These are phyloP conservation scores for Iguana delicatissima DNA, from an alignment of 2,797 vertebrate species.

Conservation along the genomic window DNA sequence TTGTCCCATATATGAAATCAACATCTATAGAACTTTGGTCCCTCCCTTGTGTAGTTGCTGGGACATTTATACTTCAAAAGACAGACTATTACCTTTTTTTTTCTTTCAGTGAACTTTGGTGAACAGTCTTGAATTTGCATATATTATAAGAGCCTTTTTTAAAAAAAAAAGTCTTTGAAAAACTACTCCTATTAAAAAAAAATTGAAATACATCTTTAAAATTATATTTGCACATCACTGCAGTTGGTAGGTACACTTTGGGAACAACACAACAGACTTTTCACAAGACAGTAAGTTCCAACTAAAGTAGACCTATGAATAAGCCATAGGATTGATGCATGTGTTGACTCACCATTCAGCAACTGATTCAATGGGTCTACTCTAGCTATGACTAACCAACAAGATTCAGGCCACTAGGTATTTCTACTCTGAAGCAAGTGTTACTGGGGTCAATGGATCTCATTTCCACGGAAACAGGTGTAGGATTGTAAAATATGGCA, in stretches of 20 bases:
- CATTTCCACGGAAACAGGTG: neutral
- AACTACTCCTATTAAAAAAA: neutral
- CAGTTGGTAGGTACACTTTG: neutral
- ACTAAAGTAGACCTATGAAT: too few species aligned
- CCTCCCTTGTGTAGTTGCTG: neutral
- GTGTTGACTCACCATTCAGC: too few species aligned
- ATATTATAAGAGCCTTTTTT: neutral
- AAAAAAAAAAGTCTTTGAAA: neutral
- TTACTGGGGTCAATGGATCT: neutral
- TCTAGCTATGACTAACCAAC: too few species aligned
- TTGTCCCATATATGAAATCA: neutral
- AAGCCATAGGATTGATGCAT: too few species aligned
- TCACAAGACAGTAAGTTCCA: too few species aligned
- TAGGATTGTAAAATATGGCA: too few species aligned
- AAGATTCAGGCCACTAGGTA: too few species aligned
- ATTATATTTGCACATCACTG: neutral
- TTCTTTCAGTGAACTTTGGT: neutral
- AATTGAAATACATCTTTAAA: neutral
- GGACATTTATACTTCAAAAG: neutral
- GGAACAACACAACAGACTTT: neutral
- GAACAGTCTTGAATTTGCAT: neutral
- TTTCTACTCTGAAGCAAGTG: neutral
- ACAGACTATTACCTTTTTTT: neutral
- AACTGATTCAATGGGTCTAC: too few species aligned
- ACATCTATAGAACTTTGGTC: neutral